Conservation (phyloP, 2,888 invertebrate genomes). For the Brachylomia viminalis region DNA sequence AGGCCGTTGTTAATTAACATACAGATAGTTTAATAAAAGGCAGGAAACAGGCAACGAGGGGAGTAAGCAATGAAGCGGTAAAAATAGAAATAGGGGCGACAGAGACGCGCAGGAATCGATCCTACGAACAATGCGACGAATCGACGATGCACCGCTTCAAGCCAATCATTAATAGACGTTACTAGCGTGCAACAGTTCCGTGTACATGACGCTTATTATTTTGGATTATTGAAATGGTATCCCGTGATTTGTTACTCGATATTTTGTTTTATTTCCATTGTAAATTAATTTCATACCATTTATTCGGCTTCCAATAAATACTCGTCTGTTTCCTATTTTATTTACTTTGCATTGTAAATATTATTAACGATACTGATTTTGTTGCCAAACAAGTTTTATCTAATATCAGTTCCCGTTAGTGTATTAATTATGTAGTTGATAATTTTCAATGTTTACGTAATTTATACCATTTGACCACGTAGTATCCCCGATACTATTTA, state of each 20-base stretch:
- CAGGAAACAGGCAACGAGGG: conserved; percentile 89
- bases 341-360: conserved; percentile 17
- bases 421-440: conserved; percentile 25
- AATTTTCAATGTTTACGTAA: conserved; percentile 21
- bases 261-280: conserved; percentile 3
- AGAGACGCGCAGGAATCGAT: conserved; percentile 86
- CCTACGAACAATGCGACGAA: conserved; percentile 80
- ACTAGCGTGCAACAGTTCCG: conserved; percentile 63
- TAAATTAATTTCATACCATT: conserved; percentile 19
- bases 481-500: conserved; percentile 18
- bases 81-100: conserved; percentile 89
- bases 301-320: conserved; percentile 21
- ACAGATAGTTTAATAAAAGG: conserved; percentile 90
- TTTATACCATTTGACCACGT: neutral
- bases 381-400: conserved; percentile 52
- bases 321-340: conserved; percentile 8
- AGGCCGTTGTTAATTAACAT: conserved; percentile 90
- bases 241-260: conserved; percentile 38
- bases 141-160: conserved; percentile 79
- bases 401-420: conserved; percentile 46
- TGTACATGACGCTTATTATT: conserved; percentile 38
- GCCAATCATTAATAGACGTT: conserved; percentile 86
- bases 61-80: conserved; percentile 90
- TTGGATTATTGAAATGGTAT: conserved; percentile 54
- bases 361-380: conserved; percentile 20